Base-by-base conservation (phyloP, 2,888 invertebrate genomes). In the Apoda limacodes region DNA sequence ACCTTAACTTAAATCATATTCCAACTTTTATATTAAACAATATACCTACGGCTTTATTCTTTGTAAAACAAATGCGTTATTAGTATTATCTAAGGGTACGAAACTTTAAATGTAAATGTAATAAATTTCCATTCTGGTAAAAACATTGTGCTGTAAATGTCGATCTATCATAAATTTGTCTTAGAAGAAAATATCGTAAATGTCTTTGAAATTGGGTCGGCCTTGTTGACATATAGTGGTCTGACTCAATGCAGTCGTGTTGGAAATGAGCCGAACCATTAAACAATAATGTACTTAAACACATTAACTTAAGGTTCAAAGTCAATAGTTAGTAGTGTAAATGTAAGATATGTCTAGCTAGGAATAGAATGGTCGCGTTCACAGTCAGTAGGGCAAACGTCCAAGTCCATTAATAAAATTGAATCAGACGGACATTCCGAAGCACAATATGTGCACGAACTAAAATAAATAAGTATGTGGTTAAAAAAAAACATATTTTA, bases 381-480 rank as follows among this genome's bases (percentile, higher is more conserved):
- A 60, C 60, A 71, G 70, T 78, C 74, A 76, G 62, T 70, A 58
- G 80, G 80, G 80, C 78, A 80, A 74, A 59, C 67, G 69, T 75
- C 80, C 80, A 80, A 78, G 61, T 78, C 80, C 80, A 78, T 80
- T 80, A 76, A 78, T 80, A 80, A 80, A 69, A 78, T 78, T 72
- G 80, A 80, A 78, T 76, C 80, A 76, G 69, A 66, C 70, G 61
- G 68, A 70, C 72, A 76, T 80, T 75, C 76, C 72, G 58, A 50
- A 55, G 64, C 67, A 75, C 70, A 70, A 69, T 62, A 60, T 69
- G 62, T 61, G 66, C 76, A 76, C 72, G 70, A 71, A 71, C 52
- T 58, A 52, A 48, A 52, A 70, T 72, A 72, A 67, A 71, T 69
- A 70, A 65, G 65, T 53, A 50, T 43, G 32, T n/a, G n/a, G n/a